Base-by-base conservation (phyloP, 2,888 invertebrate species). In the Leptinotarsa rubiginosa region DNA sequence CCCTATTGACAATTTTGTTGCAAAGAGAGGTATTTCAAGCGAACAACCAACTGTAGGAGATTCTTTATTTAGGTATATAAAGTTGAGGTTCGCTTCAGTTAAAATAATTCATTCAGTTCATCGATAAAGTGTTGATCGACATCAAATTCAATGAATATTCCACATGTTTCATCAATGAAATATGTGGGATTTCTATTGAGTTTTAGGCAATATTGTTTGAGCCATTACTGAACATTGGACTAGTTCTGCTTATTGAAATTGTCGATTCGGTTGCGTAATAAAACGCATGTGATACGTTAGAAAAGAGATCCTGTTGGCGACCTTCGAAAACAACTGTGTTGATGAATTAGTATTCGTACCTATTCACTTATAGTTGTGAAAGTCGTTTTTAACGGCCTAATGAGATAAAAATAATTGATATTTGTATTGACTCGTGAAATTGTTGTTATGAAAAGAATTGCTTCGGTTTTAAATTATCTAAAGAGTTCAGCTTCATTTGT, bases 401-500 rank as follows among this genome's bases (percentile, higher is more conserved):
- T 71, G 54, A 71, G 65, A 65, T 20, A 65, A 47, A 71, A 67
- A 70, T 62, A 70, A 70, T 71, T 65, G 67, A 72, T 67, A 49
- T 72, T 67, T 25, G 65, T 49, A 65, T 67, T 72, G 47, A 71
- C 47, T 65, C n/a, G 67, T 72, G 59, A 49, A 67, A 62, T 22
- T 47, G 59, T 47, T 69, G 47, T 69, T 69, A 69, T 69, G 69
- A 59, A 59, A 56, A 47, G 50, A 69, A 54, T 47, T 59, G n/a
- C 20, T 22, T 56, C 18, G 31, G 31, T 69, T 41, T 18, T 5
- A 41, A 41, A 59, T 62, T 47, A 62, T 56, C 47, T 47, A 62
- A 59, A 59, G 18, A 69, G 69, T 69, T 69, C 59, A 56, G 69
- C 69, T 56, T 69, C 59, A 59, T 69, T 69, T 69, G 59, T 22